Base-by-base conservation (phyloP, 2,113 vertebrate species). In the Trematomus loennbergii region DNA sequence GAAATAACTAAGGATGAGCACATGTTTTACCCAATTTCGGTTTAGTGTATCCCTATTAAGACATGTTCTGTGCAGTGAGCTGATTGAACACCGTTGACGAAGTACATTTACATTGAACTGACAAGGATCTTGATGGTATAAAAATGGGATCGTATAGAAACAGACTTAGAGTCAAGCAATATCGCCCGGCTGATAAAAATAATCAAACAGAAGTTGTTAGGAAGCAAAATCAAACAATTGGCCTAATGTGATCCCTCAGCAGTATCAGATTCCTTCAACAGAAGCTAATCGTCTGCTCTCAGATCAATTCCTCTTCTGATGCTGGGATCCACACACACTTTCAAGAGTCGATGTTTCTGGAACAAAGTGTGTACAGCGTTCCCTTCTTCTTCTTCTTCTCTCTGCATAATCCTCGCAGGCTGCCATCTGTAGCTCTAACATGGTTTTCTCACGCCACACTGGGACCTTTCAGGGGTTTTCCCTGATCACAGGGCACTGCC, bases 361-460 rank as follows among this genome's bases (percentile, higher is more conserved):
- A 66, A 62, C 59, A 79, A 57, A 73, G 29, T 16, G 1, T 25
- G 53, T 54, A 43, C 65, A 6, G 11, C 55, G 9, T 57, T 61
- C 80, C 67, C 22, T 73, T 61, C 74, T 20, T 81, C 72, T 71
- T 55, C 57, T 53, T 59, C 72, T 29, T 71, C 60, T 75, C 64
- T 81, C 52, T 61, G 18, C 64, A 63, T 75, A 75, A 77, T 72
- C 83, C 70, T 83, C 29, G 50, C 52, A 65, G 29, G 60, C 84
- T 79, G 61, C 87, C 81, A 78, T 86, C 61, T 88, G 81, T 53
- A 78, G 60, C 75, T 78, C 60, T 48, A 43, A 79, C 83, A 78
- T 62, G 90, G 72, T 92, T 40, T 40, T 93, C 92, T 91, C 92
- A 92, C 90, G 91, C 81, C 89, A 90, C 81, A 50, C 67, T 4